phyloP scores from a whole-genome alignment of 2,113 vertebrate genomes.

The Tragulus kanchil region DNA sequence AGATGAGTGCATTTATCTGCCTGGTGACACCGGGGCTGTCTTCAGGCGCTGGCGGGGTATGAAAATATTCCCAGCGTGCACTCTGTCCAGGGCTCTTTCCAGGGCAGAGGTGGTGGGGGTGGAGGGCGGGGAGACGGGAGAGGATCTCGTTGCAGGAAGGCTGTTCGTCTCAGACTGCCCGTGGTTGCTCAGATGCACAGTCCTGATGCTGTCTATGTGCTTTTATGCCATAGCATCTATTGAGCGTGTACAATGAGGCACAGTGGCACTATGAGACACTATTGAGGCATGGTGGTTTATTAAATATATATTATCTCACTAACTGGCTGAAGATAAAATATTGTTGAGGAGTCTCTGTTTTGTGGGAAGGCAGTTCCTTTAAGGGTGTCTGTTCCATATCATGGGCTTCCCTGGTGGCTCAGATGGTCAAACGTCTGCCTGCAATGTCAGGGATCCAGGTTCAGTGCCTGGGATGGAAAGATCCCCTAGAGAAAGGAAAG shows the following conservation, averaged over 20 bases:
- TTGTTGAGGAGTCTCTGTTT: background rate
- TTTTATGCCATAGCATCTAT: background rate
- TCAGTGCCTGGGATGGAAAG: background rate
- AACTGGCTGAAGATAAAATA: background rate
- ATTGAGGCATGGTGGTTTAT: background rate
- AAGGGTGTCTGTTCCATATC: background rate
- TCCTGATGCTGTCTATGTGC: background rate
- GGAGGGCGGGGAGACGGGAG: background rate
- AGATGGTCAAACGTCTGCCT: background rate
- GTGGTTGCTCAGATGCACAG: background rate
- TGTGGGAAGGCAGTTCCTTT: background rate
- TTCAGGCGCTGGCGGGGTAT: background rate
- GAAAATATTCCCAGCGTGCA: background rate
- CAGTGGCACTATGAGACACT: no score
- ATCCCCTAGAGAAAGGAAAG: background rate
- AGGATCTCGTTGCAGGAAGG: background rate
- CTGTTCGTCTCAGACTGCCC: background rate
- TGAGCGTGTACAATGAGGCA: background rate
- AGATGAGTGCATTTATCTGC: constrained; percentile 65
- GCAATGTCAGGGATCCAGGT: background rate
- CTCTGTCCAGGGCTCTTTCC: background rate
- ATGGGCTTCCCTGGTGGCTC: background rate
- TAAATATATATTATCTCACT: background rate
- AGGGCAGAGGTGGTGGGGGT: background rate
- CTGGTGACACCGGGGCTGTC: constrained; percentile 30